A percentile compares a stretch with the other conserved stretches of the same genome.
Evolutionary conservation across 2,888 invertebrate species (phyloP).

Genomic region (Nemurella pictetii): DNA sequence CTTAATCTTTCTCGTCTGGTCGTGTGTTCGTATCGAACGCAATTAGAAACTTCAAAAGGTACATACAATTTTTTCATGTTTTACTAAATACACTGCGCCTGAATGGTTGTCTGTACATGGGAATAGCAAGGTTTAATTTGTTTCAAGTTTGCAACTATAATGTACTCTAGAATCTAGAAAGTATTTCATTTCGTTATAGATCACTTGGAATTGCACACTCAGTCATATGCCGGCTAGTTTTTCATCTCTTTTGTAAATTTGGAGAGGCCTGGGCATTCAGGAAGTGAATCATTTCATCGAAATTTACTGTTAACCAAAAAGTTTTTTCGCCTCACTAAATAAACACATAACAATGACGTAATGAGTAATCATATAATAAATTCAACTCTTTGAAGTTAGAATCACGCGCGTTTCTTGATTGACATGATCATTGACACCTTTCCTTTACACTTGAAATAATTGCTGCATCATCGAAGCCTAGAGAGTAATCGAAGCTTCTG

Average conservation of each 20-base stretch:
- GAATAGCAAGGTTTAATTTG: background rate
- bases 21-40: background rate
- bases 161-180: background rate
- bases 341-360: background rate
- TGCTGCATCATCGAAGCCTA: conserved; percentile 19
- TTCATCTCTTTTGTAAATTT: background rate
- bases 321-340: background rate
- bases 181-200: background rate
- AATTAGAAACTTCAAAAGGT: background rate
- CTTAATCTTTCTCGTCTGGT: background rate
- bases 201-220: no score
- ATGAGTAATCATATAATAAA: background rate
- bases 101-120: background rate
- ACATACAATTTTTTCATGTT: background rate
- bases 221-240: background rate
- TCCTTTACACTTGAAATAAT: conserved; percentile 6
- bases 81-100: background rate
- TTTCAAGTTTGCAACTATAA: background rate
- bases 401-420: background rate
- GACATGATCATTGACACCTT: conserved; percentile 17
- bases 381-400: background rate
- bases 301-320: background rate
- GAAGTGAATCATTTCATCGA: background rate
- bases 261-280: background rate
- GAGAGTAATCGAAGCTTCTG: no score